A percentile compares a stretch with the other conserved stretches of the same genome.
Evolutionary conservation across 2,113 vertebrate genomes (phyloP).

Genomic region (Macaca fascicularis): T2T-MFA8v1.1 NC_088376.1:80073501-80074000

Average conservation of each 20-base stretch:
- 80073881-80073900: neutral
- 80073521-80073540: slow-evolving; percentile 83
- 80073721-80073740: slow-evolving; percentile 38
- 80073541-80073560: slow-evolving; percentile 79
- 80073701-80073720: slow-evolving; percentile 63
- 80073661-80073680: slow-evolving; percentile 66
- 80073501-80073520: slow-evolving; percentile 80
- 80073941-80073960: neutral
- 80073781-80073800: neutral
- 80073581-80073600: slow-evolving; percentile 82
- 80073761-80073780: slow-evolving; percentile 34
- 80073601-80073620: slow-evolving; percentile 78
- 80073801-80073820: neutral
- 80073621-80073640: slow-evolving; percentile 63
- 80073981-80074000: neutral
- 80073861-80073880: neutral
- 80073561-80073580: slow-evolving; percentile 85
- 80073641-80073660: slow-evolving; percentile 68
- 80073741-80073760: slow-evolving; percentile 31
- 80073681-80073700: slow-evolving; percentile 65
- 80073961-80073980: neutral
- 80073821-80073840: slow-evolving; percentile 36
- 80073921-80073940: neutral
- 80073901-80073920: neutral
- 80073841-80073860: neutral